A percentile compares a stretch with the other conserved stretches of the same genome.
Evolutionary conservation across 2,797 vertebrate species (phyloP).

Genomic region (Scleropages formosus): DNA sequence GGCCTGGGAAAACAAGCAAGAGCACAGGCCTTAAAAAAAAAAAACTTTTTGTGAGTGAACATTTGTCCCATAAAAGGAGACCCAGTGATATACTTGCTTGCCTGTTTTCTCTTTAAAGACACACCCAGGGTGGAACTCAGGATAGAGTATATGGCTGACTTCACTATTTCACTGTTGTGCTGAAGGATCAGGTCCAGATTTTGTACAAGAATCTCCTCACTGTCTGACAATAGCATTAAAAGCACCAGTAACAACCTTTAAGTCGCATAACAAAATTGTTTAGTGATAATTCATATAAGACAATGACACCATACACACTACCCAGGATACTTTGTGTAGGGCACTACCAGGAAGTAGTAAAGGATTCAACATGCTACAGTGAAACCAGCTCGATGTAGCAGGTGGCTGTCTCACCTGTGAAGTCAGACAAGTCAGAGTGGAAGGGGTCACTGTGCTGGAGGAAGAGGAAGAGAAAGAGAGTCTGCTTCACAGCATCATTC

Average conservation of each 20-base stretch:
- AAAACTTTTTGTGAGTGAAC: background rate
- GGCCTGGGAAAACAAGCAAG: constrained; percentile 44
- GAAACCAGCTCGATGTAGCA: background rate
- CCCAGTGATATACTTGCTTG: constrained; percentile 41
- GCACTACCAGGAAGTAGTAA: background rate
- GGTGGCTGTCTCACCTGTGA: constrained; percentile 20
- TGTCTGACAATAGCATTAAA: constrained; percentile 41
- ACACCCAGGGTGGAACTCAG: constrained; percentile 48
- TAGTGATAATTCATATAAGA: background rate
- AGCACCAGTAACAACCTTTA: background rate
- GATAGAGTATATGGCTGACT: constrained; percentile 49
- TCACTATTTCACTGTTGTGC: constrained; percentile 57
- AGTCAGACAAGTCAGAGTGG: constrained; percentile 46
- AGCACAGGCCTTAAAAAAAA: background rate
- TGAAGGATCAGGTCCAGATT: constrained; percentile 64
- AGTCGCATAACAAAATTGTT: background rate
- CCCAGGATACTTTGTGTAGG: background rate
- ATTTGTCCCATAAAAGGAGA: background rate
- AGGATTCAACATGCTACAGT: background rate
- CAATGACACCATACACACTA: background rate
- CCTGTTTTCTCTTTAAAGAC: constrained; percentile 50
- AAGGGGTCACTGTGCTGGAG: constrained; percentile 65
- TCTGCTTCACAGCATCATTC: constrained; percentile 49
- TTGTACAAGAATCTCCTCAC: constrained; percentile 57
- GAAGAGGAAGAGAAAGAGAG: constrained; percentile 58